phyloP scores from a whole-genome alignment of 2,797 vertebrate species.

The Ambastaia sidthimunki region DNA sequence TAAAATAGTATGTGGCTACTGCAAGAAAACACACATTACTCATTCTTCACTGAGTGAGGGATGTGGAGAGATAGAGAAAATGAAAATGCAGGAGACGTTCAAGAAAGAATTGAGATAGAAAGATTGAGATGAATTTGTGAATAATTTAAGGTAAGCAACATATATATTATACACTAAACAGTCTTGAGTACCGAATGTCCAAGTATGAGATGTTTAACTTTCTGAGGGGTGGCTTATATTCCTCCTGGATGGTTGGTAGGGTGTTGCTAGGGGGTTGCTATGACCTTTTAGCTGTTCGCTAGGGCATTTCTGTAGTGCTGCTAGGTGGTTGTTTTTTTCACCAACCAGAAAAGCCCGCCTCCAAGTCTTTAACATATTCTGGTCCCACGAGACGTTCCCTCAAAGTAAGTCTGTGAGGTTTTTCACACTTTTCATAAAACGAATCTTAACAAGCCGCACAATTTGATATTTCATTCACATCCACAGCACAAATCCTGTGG shows the following conservation, averaged over 20 bases:
- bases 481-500: not conserved
- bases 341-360: not conserved
- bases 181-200: no score
- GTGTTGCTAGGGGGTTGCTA: not conserved
- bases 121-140: not conserved
- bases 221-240: no score
- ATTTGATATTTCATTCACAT: not conserved
- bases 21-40: constrained; percentile 69
- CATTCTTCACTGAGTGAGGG: constrained; percentile 65
- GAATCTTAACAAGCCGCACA: not conserved
- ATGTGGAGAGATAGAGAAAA: not conserved
- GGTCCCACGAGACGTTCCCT: not conserved
- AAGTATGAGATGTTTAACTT: not conserved
- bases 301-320: no score
- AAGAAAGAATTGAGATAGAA: no score
- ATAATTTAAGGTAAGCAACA: not conserved
- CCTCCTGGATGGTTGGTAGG: not conserved
- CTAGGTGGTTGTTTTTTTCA: no score
- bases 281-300: no score
- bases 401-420: no score
- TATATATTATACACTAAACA: not conserved
- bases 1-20: constrained; percentile 72
- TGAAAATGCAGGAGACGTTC: not conserved
- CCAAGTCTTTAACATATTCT: not conserved
- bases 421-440: not conserved